Evolutionary conservation across 2,888 invertebrate species (phyloP), one percentile per base, ranked within the genome.

Genomic region (Itoplectis maculator): DNA sequence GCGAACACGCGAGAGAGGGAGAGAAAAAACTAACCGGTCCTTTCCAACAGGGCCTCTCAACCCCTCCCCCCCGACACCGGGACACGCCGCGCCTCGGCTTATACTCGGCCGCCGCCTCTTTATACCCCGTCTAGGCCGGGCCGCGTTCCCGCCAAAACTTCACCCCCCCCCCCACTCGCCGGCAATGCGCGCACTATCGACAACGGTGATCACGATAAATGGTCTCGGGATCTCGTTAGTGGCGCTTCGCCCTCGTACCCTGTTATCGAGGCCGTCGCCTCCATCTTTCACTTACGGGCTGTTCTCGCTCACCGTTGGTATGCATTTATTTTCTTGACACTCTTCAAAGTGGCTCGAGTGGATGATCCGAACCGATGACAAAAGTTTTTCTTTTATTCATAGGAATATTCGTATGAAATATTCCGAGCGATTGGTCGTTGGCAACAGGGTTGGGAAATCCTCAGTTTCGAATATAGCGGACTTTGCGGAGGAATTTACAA

Each of bases 21-120:
- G 35, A 66, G 35, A 47, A 9, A 51, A 74, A 68, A 74, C 56
- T 51, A 82, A 84, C 84, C 82, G 84, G 84, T 84, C 84, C 76
- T 66, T 73, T 47, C 74, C 56, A 63, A 54, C 73, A 78, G 80
- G 56, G 77, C 75, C 78, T 81, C 84, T 82, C 82, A 82, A 82
- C 68, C 73, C 73, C 59, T n/a, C n/a, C n/a, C 66, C 56, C 29
- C 13, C 56, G 29, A 23, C 56, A 29, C 56, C 7, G 13, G 15
- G 8, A 18, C 56, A 56, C n/a, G 4, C 3, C 3, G 56, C 11
- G 11, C 23, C 20, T n/a, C n/a, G n/a, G 20, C 54, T 29, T 51
- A 45, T 51, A 6, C 56, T 56, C 56, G 35, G 35, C 35, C 35
- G 9, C 7, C 15, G 29, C 35, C 11, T 18, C 68, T 68, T 7